A percentile compares a stretch with the other conserved stretches of the same genome.
These are phyloP conservation scores for Callithrix jacchus DNA, from an alignment of 2,113 vertebrate genomes.

Conservation along the genomic window DNA sequence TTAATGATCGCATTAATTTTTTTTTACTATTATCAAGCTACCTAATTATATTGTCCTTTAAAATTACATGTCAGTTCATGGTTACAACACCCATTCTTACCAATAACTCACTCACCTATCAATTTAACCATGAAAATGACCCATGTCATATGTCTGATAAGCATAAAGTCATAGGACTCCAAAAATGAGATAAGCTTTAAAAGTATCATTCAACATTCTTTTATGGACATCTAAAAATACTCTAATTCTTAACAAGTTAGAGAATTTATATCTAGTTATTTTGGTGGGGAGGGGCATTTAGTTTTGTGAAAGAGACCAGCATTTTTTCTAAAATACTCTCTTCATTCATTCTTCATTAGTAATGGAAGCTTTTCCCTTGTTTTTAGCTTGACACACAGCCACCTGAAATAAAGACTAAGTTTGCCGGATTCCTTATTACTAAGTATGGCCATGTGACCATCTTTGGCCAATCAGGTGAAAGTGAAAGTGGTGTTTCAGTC, in stretches of 20 bases:
- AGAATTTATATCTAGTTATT: not conserved
- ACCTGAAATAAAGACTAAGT: not conserved
- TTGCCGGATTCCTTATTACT: not conserved
- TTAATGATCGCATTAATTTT: not conserved
- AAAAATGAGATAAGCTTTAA: not conserved
- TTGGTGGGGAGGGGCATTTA: not conserved
- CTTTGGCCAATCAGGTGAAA: not conserved
- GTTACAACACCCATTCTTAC: not conserved
- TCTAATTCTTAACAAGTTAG: not conserved
- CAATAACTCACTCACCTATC: not conserved
- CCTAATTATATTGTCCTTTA: slow-evolving; percentile 17
- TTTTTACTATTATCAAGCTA: not conserved
- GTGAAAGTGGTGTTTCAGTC: not conserved
- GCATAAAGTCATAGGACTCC: not conserved
- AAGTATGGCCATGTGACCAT: not conserved
- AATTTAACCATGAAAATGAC: slow-evolving; percentile 24
- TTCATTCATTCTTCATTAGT: not conserved
- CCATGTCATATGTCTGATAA: not conserved
- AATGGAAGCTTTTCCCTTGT: not conserved
- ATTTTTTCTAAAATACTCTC: not conserved
- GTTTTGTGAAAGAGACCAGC: not conserved
- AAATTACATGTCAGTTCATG: not conserved
- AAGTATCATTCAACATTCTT: not conserved
- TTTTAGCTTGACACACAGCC: not conserved
- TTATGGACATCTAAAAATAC: not conserved